Conservation (phyloP, 2,888 invertebrate genomes). For the Phyllotreta cruciferae region DNA sequence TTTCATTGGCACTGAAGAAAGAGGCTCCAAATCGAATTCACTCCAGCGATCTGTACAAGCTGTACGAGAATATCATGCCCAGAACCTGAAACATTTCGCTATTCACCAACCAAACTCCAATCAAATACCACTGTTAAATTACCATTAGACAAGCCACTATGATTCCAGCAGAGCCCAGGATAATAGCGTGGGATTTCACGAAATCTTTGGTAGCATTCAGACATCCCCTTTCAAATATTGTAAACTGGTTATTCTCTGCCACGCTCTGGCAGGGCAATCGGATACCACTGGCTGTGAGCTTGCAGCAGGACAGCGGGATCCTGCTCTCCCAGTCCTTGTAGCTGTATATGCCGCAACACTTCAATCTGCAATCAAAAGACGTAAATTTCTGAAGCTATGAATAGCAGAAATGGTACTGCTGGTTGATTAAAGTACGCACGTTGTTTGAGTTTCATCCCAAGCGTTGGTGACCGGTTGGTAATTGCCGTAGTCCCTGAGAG, state of each 20-base stretch:
- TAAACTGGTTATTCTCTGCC: conserved; percentile 62
- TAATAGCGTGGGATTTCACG: conserved; percentile 78
- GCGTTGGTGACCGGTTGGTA: conserved; percentile 75
- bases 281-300: conserved; percentile 66
- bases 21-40: no score
- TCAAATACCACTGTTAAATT: conserved; percentile 45
- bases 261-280: conserved; percentile 66
- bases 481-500: conserved; percentile 76
- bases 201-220: conserved; percentile 72
- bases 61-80: no score
- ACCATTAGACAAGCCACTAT: conserved; percentile 88
- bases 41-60: no score
- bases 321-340: conserved; percentile 78
- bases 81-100: no score
- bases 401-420: background rate
- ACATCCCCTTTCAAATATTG: conserved; percentile 79
- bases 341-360: conserved; percentile 84
- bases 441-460: conserved; percentile 88
- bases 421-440: conserved; percentile 51
- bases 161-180: conserved; percentile 83
- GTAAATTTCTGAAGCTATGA: background rate
- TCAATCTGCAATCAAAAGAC: conserved; percentile 57
- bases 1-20: no score
- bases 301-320: conserved; percentile 81
- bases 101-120: no score